Evolutionary conservation across 1,140 invertebrate species (phyloP), one percentile per base, ranked within the genome.

Genomic region (Drosophila biarmipes): DNA sequence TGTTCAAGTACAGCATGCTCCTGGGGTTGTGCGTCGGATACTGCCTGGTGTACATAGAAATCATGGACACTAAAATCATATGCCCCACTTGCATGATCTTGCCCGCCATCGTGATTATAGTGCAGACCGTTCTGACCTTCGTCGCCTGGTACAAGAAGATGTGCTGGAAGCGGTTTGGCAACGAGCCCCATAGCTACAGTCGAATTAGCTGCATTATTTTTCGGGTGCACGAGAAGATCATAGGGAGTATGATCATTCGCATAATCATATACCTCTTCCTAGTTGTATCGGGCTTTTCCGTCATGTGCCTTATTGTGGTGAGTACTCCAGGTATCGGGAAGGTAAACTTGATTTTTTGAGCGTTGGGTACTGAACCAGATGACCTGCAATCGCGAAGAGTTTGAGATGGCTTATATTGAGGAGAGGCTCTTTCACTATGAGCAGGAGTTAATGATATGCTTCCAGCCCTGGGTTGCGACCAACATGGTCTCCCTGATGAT

Each of bases 401-500:
- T 24, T 15, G 19, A 67, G 10, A 0, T 81, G 1, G 4, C 19
- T 5, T 40, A 15, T 12, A 66, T 87, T 8, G 82, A 87, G 5
- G 67, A 51, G 24, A 77, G 66, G 34, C 6, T 90, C 0, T 90
- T 43, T 37, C 57, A 56, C 6, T 90, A 89, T 4, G 73, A 90
- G 0, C 2, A 8, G 8, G 15, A 56, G 1, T 0, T 6, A 0
- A 7, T 19, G 0, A 42, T 67, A 17, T 94, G 94, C 73, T 92
- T 94, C 52, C 93, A 94, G 72, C 94, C 95, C 57, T 96, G 95
- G 95, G 94, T 95, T 93, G 93, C 97, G 71, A 96, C 96, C 1
- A 95, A 97, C 91, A 95, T 95, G 61, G 95, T 95, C 84, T 94
- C 95, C 10, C 89, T 98, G 53, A 95, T 95, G 0, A 94, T 98